A percentile compares a stretch with the other conserved stretches of the same genome.
phyloP scores from a whole-genome alignment of 2,888 invertebrate genomes.

The Ornithoptera priamus region DNA sequence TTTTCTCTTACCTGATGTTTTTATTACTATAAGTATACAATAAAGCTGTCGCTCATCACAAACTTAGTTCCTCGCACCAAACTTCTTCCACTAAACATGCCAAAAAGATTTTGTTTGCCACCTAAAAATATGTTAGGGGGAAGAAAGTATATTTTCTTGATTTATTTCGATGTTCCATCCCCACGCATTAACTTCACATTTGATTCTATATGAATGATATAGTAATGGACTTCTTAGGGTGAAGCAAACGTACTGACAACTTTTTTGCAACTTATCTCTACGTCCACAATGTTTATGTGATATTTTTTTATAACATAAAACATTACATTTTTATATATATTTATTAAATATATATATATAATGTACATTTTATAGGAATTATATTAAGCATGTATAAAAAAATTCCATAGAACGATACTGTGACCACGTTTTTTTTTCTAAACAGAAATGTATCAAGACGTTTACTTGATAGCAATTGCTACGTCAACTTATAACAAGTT shows the following conservation, averaged over 20 bases:
- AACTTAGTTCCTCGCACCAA: constrained; percentile 15
- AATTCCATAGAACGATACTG: too few relatives aligned
- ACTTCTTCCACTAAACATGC: constrained; percentile 25
- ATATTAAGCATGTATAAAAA: too few relatives aligned
- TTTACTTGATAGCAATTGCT: too few relatives aligned
- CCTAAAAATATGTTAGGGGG: constrained; percentile 28
- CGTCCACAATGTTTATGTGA: too few relatives aligned
- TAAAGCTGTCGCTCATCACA: constrained; percentile 13
- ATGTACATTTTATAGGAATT: too few relatives aligned
- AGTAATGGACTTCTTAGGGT: constrained; percentile 11
- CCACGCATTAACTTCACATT: constrained; percentile 25
- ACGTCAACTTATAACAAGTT: too few relatives aligned
- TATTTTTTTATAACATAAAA: too few relatives aligned
- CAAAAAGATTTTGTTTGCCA: constrained; percentile 29
- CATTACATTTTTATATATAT: too few relatives aligned
- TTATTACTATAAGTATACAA: constrained; percentile 10
- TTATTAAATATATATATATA: too few relatives aligned
- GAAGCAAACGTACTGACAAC: constrained; percentile 3
- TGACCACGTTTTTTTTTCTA: too few relatives aligned
- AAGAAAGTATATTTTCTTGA: constrained; percentile 15
- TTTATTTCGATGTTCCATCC: constrained; percentile 25
- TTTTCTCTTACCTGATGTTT: constrained; percentile 11
- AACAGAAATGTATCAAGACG: too few relatives aligned
- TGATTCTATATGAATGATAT: constrained; percentile 24
- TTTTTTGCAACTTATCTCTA: constrained; percentile 2